These are phyloP conservation scores for Gopherus flavomarginatus DNA, from an alignment of 2,113 vertebrate species.

Conservation along the genomic window DNA sequence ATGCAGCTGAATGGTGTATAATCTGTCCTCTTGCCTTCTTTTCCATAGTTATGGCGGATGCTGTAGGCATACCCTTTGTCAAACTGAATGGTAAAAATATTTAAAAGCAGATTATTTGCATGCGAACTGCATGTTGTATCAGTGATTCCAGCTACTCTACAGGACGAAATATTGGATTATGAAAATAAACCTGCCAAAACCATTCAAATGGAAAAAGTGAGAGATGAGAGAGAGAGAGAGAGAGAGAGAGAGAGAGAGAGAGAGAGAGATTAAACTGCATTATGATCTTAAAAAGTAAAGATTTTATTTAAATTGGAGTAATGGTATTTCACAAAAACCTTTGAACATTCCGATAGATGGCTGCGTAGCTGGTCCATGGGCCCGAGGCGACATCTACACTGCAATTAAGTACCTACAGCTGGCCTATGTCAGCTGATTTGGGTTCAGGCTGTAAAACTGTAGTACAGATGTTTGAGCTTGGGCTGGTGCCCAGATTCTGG, in stretches of 20 bases:
- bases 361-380: neutral
- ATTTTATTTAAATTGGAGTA: neutral
- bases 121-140: constrained; percentile 64
- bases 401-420: neutral
- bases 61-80: constrained; percentile 97
- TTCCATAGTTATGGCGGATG: constrained; percentile 95
- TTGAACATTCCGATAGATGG: neutral
- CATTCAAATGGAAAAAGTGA: neutral
- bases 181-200: constrained; percentile 72
- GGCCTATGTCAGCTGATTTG: neutral
- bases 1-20: constrained; percentile 98
- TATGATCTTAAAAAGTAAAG: neutral
- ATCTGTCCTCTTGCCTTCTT: constrained; percentile 95
- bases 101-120: constrained; percentile 54
- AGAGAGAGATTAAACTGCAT: neutral
- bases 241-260: neutral
- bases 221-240: neutral
- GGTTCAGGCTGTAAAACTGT: neutral
- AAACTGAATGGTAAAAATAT: constrained; percentile 83
- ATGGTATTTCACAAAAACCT: neutral
- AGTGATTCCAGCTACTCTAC: constrained; percentile 72
- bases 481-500: neutral
- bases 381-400: neutral
- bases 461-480: neutral
- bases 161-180: constrained; percentile 75